Evolutionary conservation across 2,113 vertebrate species (phyloP), one percentile per base, ranked within the genome.

Genomic region (Notarius lentiginosus): DNA sequence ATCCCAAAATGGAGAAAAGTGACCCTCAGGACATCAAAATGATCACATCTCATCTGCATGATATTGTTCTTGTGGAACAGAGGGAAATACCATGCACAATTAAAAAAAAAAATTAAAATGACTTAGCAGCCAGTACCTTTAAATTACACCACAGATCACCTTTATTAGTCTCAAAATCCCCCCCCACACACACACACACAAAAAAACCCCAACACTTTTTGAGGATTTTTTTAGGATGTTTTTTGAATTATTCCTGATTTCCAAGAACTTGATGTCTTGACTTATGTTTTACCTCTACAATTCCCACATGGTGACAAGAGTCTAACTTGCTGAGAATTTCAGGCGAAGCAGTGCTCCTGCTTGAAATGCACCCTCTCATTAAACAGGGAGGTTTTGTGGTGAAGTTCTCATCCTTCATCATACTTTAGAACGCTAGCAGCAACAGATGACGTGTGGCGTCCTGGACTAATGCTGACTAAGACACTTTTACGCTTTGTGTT

Each of bases 371-470:
- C 84, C 51, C 79, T 77, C 82, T 86, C 60, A 77, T 88, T 63
- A 83, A 79, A 79, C 79, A 86, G 84, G 75, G 84, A 68, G 61
- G 75, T 68, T 76, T 70, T 58, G 77, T 34, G 58, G 56, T 61
- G 17, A 81, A 63, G 55, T 34, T 66, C 73, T 79, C 49, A 11
- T 30, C 68, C 17, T 9, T 84, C 49, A 56, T 55, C 82, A 51
- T 53, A 51, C 82, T 53, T 68, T 24, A 30, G 5, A 27, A 7
- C 14, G n/a, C n/a, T 55, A 75, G 34, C 5, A 6, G 34, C 11
- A 72, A 5, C 49, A 4, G 15, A 76, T 85, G 73, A 84, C 22
- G 34, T 41, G 34, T 41, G 34, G 27, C n/a, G 5, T 24, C 15
- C 18, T 61, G 53, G 12, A 63, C 55, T 34, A 75, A 79, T 49